These are phyloP conservation scores for Eleginops maclovinus DNA, from an alignment of 2,113 vertebrate species.

Conservation along the genomic window DNA sequence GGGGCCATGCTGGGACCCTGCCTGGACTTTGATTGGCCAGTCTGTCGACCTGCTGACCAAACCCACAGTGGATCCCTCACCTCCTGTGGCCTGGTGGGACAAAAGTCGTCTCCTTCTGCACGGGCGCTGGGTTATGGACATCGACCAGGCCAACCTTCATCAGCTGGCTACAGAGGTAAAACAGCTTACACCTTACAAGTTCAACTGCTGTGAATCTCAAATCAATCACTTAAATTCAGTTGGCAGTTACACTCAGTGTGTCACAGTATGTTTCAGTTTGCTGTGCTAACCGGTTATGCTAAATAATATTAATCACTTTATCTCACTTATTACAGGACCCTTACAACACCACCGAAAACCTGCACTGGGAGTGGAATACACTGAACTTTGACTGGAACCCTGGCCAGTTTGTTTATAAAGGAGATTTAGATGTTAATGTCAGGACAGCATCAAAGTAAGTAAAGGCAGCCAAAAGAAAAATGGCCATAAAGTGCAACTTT, in stretches of 20 bases:
- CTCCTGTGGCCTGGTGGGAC: constrained; percentile 96
- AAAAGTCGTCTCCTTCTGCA: constrained; percentile 96
- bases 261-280: neutral
- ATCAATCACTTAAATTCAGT: neutral
- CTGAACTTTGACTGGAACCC: constrained; percentile 94
- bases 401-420: constrained; percentile 94
- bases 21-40: constrained; percentile 96
- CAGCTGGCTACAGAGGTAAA: constrained; percentile 96
- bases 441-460: constrained; percentile 97
- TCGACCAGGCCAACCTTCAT: constrained; percentile 96
- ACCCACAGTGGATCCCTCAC: constrained; percentile 92
- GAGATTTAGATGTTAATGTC: constrained; percentile 95
- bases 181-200: neutral
- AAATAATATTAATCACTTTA: neutral
- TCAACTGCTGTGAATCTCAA: neutral
- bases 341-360: constrained; percentile 98
- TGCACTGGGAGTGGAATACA: constrained; percentile 98
- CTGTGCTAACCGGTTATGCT: neutral
- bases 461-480: neutral
- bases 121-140: constrained; percentile 93
- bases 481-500: neutral
- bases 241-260: neutral
- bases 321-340: constrained; percentile 87
- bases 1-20: constrained; percentile 99
- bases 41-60: constrained; percentile 96